Evolutionary conservation across 2,888 invertebrate genomes (phyloP), one percentile per base, ranked within the genome.

Genomic region (Apomyelois bistriatella): DNA sequence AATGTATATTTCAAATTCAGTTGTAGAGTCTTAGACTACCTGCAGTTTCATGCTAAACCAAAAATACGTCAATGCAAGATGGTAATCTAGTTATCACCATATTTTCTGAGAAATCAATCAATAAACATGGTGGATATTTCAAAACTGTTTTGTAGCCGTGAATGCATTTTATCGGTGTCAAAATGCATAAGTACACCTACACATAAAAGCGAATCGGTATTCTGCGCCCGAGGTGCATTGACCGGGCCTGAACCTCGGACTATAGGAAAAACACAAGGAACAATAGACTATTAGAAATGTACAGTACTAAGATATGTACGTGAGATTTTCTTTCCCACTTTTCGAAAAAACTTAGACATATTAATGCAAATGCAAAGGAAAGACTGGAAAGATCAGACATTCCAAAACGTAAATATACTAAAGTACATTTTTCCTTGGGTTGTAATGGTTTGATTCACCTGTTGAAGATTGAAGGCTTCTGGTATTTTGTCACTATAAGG

Each of bases 201-300:
- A 55, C 53, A 56, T 50, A 61, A 59, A 61, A 58, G 58, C 52
- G 53, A 58, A 56, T 57, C 58, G 52, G 54, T 59, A 59, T 61
- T 62, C 48, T 62, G 58, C 59, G 56, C 62, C 53, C 54, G 28
- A 53, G 58, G 73, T 69, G 67, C 78, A 72, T 56, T 76, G 76
- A 74, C 74, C 74, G 54, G 41, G 37, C 53, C 64, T 52, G 54
- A 55, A 64, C 58, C 61, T 55, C 49, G 12, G 46, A 52, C 47
- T 13, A 36, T 53, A 53, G 32, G 16, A 46, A 46, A 46, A 46
- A 46, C 16, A 46, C 46, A 35, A 46, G 10, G 46, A 16, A 46
- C 46, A 35, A 46, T 46, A 46, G 46, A 32, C 15, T 15, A 32
- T 13, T 32, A 5, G 22, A 22, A 22, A 22, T 22, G 5, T 22